phyloP scores from a whole-genome alignment of 1,140 invertebrate species.

The Drosophila erecta region DNA sequence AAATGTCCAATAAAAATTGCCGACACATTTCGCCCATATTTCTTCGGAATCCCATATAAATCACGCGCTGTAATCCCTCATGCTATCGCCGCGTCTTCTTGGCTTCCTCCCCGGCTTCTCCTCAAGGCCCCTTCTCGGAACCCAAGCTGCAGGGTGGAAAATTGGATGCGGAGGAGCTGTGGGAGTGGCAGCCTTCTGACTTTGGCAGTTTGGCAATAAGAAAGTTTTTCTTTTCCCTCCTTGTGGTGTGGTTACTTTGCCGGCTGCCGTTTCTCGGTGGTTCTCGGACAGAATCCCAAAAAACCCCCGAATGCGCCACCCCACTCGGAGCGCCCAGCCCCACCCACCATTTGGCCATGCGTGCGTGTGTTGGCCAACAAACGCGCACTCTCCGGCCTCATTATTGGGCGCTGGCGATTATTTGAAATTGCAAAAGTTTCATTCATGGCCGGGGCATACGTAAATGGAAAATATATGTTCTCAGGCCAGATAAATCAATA shows the following conservation, averaged over 20 bases:
- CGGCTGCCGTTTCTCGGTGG: constrained; percentile 29
- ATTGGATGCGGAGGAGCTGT: constrained; percentile 1
- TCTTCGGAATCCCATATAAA: constrained; percentile 85
- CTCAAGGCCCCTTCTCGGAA: constrained; percentile 42
- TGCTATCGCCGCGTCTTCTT: constrained; percentile 84
- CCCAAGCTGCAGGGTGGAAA: constrained; percentile 19
- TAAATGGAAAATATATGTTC: constrained; percentile 74
- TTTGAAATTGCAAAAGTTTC: constrained; percentile 82
- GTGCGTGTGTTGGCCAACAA: constrained; percentile 53
- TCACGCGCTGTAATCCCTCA: constrained; percentile 84
- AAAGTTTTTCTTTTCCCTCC: constrained; percentile 75
- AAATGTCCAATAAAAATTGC: constrained; percentile 85
- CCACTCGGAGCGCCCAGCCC: not conserved
- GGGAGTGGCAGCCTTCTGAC: constrained; percentile 50
- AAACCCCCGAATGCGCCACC: not conserved
- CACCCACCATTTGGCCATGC: constrained; percentile 26
- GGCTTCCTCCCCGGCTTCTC: constrained; percentile 49
- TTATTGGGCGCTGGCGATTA: constrained; percentile 78
- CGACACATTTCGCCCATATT: constrained; percentile 85
- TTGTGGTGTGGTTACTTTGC: constrained; percentile 47
- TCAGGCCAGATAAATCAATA: constrained; percentile 71
- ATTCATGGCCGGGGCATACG: constrained; percentile 74
- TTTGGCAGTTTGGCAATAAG: constrained; percentile 82
- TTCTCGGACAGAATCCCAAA: constrained; percentile 32
- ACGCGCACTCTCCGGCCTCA: constrained; percentile 68